These are phyloP conservation scores for Scaptomyza caliginosa DNA, from an alignment of 2,888 invertebrate genomes.

Conservation along the genomic window DNA sequence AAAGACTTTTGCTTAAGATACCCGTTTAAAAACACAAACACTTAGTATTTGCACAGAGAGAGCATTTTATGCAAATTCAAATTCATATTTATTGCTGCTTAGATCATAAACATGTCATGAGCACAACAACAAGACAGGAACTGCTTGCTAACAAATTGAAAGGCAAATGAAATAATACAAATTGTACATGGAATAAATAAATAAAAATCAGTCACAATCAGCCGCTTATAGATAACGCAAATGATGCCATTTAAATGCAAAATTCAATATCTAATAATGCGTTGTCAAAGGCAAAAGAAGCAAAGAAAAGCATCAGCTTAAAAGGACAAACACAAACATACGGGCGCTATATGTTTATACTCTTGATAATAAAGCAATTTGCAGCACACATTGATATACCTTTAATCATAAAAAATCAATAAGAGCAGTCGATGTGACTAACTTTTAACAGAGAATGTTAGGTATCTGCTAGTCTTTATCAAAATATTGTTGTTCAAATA, in stretches of 20 bases:
- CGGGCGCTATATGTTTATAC: too few species aligned
- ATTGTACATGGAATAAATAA: slow-evolving; percentile 36
- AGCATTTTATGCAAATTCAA: slow-evolving; percentile 53
- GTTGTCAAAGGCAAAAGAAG: background rate
- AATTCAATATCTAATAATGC: slow-evolving; percentile 31
- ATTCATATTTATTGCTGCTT: slow-evolving; percentile 36
- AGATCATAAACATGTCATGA: slow-evolving; percentile 63
- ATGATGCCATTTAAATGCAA: slow-evolving; percentile 58
- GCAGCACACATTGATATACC: too few species aligned
- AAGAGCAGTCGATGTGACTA: background rate
- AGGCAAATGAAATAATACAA: slow-evolving; percentile 64
- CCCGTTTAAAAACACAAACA: background rate
- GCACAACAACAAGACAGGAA: slow-evolving; percentile 3
- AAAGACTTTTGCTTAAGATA: background rate
- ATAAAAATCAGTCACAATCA: slow-evolving; percentile 45
- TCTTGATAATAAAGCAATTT: slow-evolving; percentile 2
- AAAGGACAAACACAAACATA: background rate
- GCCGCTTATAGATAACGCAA: slow-evolving; percentile 32
- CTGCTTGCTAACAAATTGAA: slow-evolving; percentile 55
- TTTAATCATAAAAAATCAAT: background rate
- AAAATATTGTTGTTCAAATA: background rate
- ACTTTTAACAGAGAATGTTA: background rate
- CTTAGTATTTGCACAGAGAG: slow-evolving; percentile 48
- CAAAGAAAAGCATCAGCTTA: background rate
- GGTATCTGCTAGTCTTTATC: slow-evolving; percentile 1